phyloP scores from a whole-genome alignment of 2,888 invertebrate genomes.

The Lithophane ornitopus region DNA sequence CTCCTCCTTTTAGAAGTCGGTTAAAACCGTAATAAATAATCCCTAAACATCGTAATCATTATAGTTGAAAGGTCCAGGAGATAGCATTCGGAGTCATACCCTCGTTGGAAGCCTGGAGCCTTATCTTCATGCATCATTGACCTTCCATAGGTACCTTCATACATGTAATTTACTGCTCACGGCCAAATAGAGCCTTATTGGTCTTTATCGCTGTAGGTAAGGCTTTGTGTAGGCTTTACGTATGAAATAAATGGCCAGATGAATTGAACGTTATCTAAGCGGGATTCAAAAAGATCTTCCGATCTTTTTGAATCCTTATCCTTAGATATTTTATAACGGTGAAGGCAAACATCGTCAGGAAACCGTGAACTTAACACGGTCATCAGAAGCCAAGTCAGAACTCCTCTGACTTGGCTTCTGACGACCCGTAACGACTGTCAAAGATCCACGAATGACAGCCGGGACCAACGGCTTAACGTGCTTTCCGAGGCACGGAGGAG shows the following conservation, averaged over 20 bases:
- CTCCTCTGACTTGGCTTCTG: too few relatives aligned
- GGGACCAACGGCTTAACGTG: too few relatives aligned
- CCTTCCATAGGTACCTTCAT: constrained; percentile 14
- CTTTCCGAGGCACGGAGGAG: too few relatives aligned
- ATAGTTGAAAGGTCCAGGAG: constrained; percentile 38
- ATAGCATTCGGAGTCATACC: constrained; percentile 32
- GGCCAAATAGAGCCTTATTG: constrained; percentile 29
- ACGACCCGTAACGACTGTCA: too few relatives aligned
- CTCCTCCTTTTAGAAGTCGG: too few relatives aligned
- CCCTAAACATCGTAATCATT: constrained; percentile 8
- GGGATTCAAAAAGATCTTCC: neutral
- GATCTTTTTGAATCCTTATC: too few relatives aligned
- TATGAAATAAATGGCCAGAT: neutral
- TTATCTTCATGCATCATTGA: constrained; percentile 57
- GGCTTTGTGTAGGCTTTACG: constrained; percentile 2
- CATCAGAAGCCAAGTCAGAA: too few relatives aligned
- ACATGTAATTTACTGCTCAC: constrained; percentile 44
- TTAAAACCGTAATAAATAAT: constrained; percentile 1
- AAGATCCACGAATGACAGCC: too few relatives aligned
- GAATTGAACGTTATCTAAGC: neutral
- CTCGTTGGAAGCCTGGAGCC: constrained; percentile 7
- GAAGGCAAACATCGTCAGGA: too few relatives aligned
- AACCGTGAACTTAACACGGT: too few relatives aligned
- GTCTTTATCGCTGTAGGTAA: constrained; percentile 8
- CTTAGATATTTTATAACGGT: too few relatives aligned